Evolutionary conservation across 2,797 vertebrate genomes (phyloP).

Genomic region (Echiichthys vipera): DNA sequence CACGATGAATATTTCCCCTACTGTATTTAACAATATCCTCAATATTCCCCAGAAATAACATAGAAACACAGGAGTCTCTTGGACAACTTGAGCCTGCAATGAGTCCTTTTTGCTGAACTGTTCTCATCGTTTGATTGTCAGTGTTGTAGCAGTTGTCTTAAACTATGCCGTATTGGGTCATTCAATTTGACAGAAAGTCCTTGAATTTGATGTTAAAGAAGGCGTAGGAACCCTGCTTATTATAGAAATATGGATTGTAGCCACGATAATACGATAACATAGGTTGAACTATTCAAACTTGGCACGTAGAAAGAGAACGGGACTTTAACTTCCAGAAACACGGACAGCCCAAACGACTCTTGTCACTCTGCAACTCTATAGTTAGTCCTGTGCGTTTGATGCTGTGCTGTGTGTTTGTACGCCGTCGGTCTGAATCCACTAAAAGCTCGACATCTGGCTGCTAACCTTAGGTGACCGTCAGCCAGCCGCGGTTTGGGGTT

Average conservation of each 20-base stretch:
- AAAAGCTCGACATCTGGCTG: conserved; percentile 70
- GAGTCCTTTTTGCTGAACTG: no score
- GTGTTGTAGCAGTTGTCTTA: no score
- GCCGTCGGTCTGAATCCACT: conserved; percentile 49
- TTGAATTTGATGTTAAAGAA: no score
- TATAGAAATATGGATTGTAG: not conserved
- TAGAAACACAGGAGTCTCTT: not conserved
- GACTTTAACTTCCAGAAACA: not conserved
- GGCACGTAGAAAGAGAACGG: not conserved
- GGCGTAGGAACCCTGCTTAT: no score
- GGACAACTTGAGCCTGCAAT: not conserved
- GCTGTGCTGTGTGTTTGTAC: conserved; percentile 5
- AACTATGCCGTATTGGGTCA: no score
- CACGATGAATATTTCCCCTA: not conserved
- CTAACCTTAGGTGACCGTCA: conserved; percentile 69
- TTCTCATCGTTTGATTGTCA: no score
- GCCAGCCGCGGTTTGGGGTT: conserved; percentile 56
- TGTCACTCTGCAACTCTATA: not conserved
- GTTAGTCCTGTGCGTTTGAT: not conserved
- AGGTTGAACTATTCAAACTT: not conserved
- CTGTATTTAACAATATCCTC: not conserved
- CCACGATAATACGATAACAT: not conserved
- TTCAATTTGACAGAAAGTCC: no score
- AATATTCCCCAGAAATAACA: no score
- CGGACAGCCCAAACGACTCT: not conserved